These are phyloP conservation scores for Jaculus jaculus DNA, from an alignment of 2,113 vertebrate genomes.

Conservation along the genomic window DNA sequence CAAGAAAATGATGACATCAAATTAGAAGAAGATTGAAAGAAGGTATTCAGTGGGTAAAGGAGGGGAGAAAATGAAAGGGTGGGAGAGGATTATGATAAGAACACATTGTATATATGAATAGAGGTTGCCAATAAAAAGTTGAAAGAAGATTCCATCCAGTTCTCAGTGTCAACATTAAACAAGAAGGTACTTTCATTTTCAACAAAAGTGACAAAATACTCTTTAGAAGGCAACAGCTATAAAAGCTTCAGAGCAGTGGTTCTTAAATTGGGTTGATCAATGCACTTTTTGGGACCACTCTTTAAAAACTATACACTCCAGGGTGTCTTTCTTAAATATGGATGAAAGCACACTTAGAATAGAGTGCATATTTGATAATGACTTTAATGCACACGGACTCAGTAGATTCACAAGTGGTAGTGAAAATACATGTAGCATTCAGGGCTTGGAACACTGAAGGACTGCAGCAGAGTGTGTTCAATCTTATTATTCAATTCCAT, in stretches of 20 bases:
- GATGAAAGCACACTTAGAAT: not conserved
- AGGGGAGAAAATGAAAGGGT: too few relatives aligned
- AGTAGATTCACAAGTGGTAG: not conserved
- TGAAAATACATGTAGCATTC: not conserved
- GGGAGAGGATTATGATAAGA: too few relatives aligned
- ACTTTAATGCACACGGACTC: not conserved
- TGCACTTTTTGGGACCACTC: not conserved
- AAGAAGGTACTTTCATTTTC: constrained; percentile 41
- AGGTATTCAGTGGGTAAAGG: too few relatives aligned
- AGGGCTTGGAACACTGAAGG: not conserved
- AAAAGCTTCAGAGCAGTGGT: constrained; percentile 29
- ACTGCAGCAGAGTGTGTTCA: not conserved
- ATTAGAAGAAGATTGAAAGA: too few relatives aligned
- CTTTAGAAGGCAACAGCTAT: not conserved
- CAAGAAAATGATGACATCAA: too few relatives aligned
- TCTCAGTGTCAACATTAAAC: constrained; percentile 45
- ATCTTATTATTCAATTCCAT: not conserved
- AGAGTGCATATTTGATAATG: not conserved
- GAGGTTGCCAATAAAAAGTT: too few relatives aligned
- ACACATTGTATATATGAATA: too few relatives aligned
- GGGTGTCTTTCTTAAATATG: not conserved
- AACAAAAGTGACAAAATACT: constrained; percentile 44
- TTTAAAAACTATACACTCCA: constrained; percentile 17
- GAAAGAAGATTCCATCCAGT: not conserved
- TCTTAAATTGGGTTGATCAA: constrained; percentile 9